A percentile compares a stretch with the other conserved stretches of the same genome.
Evolutionary conservation across 2,888 invertebrate species (phyloP).

Genomic region (Apodemia hepburni): DNA sequence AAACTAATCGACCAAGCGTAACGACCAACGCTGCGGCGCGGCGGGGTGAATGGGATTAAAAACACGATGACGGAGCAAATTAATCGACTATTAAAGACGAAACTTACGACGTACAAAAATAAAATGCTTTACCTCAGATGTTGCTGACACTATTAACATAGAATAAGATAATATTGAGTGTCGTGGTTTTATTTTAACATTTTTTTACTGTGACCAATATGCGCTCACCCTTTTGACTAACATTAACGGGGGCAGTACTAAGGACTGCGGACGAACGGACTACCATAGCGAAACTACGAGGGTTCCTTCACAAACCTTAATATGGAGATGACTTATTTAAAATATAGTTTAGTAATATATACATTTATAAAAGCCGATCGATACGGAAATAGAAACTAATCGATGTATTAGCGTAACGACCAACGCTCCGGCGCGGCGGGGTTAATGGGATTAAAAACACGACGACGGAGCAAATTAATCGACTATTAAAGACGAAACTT

Average conservation of each 20-base stretch:
- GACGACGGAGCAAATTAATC: neutral
- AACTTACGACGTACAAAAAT: neutral
- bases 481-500: neutral
- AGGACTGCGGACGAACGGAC: no score
- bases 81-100: neutral
- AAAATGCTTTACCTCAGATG: neutral
- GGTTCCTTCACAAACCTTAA: no score
- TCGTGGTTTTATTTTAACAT: no score
- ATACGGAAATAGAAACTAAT: constrained; percentile 10
- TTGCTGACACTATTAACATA: no score
- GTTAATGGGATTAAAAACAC: neutral
- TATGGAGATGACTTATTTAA: no score
- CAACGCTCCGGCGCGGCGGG: neutral
- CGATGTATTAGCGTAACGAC: neutral
- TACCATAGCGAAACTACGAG: no score
- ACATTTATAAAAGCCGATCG: no score
- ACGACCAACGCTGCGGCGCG: neutral
- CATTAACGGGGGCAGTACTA: no score
- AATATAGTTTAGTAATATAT: no score
- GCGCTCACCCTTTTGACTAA: no score
- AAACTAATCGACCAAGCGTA: constrained; percentile 1
- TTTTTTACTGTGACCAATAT: no score
- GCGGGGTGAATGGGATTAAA: neutral
- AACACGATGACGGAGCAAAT: neutral
- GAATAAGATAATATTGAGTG: no score